Percentiles rank a stretch among this genome's conserved stretches.
phyloP scores from a whole-genome alignment of 37 sponge, comb jelly and placozoan genomes.

The Spongilla lacustris region DNA sequence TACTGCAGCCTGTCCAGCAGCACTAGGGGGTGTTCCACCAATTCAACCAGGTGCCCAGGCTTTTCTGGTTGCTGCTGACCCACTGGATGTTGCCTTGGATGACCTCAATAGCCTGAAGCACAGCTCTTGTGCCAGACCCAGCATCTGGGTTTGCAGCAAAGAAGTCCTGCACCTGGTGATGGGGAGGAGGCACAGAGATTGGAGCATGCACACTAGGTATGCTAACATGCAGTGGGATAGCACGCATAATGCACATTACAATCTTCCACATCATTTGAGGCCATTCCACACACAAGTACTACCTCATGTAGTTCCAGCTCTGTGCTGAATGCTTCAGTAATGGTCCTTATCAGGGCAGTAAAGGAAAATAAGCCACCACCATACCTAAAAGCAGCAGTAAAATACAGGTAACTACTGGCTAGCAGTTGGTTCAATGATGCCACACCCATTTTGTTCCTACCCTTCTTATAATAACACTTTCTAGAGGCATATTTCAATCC shows the following conservation, averaged over 20 bases:
- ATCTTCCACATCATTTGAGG: too few relatives aligned
- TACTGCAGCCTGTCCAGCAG: too few relatives aligned
- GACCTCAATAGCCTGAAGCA: slow-evolving; percentile 48
- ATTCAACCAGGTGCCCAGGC: slow-evolving; percentile 35
- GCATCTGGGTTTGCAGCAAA: slow-evolving; percentile 35
- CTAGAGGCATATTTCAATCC: too few relatives aligned
- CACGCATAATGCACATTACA: neutral
- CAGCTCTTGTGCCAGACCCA: too few relatives aligned
- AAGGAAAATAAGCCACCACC: slow-evolving; percentile 45
- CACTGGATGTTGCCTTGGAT: slow-evolving; percentile 75
- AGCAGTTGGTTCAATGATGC: too few relatives aligned
- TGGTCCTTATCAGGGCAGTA: slow-evolving; percentile 12
- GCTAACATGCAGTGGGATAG: neutral
- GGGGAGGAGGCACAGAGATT: neutral
- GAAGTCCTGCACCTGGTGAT: slow-evolving; percentile 26
- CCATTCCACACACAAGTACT: too few relatives aligned
- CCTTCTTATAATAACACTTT: too few relatives aligned
- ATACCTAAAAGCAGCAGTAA: slow-evolving; percentile 34
- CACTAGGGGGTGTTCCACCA: too few relatives aligned
- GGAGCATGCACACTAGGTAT: neutral
- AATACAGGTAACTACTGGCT: too few relatives aligned
- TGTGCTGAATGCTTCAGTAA: slow-evolving; percentile 48
- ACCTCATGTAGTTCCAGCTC: slow-evolving; percentile 54
- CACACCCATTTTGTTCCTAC: too few relatives aligned
- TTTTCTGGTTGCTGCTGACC: slow-evolving; percentile 35